Evolutionary conservation across 2,888 invertebrate species (phyloP).

Genomic region (Drosophila setosimentum): DNA sequence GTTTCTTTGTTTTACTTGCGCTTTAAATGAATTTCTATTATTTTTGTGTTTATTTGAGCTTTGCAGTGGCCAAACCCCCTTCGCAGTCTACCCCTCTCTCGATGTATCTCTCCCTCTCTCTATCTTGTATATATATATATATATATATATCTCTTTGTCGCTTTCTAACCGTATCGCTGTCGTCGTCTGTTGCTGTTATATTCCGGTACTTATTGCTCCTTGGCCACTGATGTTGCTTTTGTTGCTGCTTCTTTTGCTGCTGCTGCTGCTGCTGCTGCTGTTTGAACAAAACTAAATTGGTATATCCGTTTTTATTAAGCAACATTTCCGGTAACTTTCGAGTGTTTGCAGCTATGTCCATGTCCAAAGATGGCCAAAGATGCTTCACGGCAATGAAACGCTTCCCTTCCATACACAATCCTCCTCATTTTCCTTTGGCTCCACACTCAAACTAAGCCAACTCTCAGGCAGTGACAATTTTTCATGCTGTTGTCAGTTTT

Average conservation of each 20-base stretch:
- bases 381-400: constrained; percentile 35
- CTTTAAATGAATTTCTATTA: constrained; percentile 80
- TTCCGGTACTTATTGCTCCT: constrained; percentile 70
- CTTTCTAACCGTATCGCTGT: constrained; percentile 33
- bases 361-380: constrained; percentile 32
- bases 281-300: constrained; percentile 80
- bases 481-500: constrained; percentile 79
- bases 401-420: background rate
- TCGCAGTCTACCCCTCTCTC: no score
- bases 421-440: background rate
- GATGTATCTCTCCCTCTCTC: background rate
- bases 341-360: constrained; percentile 66
- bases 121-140: no score
- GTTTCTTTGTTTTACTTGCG: constrained; percentile 65
- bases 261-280: constrained; percentile 43
- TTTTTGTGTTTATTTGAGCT: constrained; percentile 80
- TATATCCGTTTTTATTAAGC: constrained; percentile 81
- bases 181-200: constrained; percentile 62
- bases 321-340: constrained; percentile 78
- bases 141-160: background rate
- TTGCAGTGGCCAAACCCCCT: constrained; percentile 47
- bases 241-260: no score
- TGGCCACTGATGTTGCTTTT: constrained; percentile 31
- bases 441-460: constrained; percentile 25
- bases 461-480: constrained; percentile 77